phyloP scores from a whole-genome alignment of 2,797 vertebrate species.

The Furcifer pardalis region DNA sequence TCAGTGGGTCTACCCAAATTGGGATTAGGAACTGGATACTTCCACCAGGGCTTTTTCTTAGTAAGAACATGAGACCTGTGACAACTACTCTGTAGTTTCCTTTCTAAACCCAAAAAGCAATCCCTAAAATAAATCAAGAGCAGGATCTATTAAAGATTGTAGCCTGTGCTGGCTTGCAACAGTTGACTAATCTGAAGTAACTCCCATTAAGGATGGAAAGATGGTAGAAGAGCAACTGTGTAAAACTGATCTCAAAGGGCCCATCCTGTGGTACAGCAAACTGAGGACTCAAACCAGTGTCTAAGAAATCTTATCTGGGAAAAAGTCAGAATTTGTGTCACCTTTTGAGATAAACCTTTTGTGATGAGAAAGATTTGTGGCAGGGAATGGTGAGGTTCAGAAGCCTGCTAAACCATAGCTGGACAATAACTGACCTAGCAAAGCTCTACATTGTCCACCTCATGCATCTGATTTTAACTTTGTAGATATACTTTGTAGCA shows the following conservation, averaged over 20 bases:
- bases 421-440: neutral
- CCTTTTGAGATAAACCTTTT: neutral
- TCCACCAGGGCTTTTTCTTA: neutral
- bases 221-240: neutral
- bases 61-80: neutral
- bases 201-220: neutral
- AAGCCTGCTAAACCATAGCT: neutral
- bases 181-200: neutral
- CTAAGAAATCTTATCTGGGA: neutral
- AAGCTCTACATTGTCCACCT: too few species aligned
- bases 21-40: neutral
- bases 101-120: neutral
- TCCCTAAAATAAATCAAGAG: neutral
- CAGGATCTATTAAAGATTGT: neutral
- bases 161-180: neutral
- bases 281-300: neutral
- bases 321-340: neutral
- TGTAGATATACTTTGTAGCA: neutral
- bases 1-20: too few species aligned
- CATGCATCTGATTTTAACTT: too few species aligned
- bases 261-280: neutral
- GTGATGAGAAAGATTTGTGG: neutral
- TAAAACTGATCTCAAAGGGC: neutral
- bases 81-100: neutral
- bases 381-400: neutral